phyloP scores from a whole-genome alignment of 2,797 vertebrate genomes.

The Pampus argenteus region DNA sequence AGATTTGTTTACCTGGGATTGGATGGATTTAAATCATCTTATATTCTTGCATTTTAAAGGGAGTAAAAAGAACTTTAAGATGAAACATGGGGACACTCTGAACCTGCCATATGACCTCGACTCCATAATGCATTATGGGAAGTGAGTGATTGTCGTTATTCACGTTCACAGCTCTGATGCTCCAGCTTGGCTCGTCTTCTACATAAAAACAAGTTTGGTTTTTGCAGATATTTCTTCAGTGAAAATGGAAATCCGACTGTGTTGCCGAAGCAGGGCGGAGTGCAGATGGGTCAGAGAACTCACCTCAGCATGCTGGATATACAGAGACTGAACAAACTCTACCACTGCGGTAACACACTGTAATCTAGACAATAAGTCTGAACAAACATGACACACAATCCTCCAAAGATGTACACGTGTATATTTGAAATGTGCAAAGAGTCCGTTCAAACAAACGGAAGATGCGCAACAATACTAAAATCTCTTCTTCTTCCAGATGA shows the following conservation, averaged over 20 bases:
- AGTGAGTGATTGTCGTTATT: conserved; percentile 39
- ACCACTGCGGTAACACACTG: conserved; percentile 40
- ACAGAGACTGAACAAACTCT: conserved; percentile 56
- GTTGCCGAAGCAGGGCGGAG: accelerated
- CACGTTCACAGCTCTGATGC: too few species aligned
- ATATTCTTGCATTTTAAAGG: conserved; percentile 34
- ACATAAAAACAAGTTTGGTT: background rate
- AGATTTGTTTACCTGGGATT: too few species aligned
- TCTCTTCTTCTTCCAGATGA: conserved; percentile 13
- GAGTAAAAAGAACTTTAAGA: conserved; percentile 34
- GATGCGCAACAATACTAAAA: background rate
- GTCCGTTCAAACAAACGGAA: too few species aligned
- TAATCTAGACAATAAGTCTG: too few species aligned
- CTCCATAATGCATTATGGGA: conserved; percentile 72
- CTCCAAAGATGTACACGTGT: too few species aligned
- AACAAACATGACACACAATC: too few species aligned
- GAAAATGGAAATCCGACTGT: conserved; percentile 27
- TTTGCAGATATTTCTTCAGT: conserved; percentile 62
- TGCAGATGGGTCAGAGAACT: conserved; percentile 54
- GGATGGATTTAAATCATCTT: too few species aligned
- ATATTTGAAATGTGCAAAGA: too few species aligned
- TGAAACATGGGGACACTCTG: conserved; percentile 34
- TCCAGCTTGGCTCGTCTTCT: too few species aligned
- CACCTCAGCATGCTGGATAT: conserved; percentile 51
- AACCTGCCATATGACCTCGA: conserved; percentile 55